Conservation (phyloP, 2,888 invertebrate species). For the Nymphalis urticae region DNA sequence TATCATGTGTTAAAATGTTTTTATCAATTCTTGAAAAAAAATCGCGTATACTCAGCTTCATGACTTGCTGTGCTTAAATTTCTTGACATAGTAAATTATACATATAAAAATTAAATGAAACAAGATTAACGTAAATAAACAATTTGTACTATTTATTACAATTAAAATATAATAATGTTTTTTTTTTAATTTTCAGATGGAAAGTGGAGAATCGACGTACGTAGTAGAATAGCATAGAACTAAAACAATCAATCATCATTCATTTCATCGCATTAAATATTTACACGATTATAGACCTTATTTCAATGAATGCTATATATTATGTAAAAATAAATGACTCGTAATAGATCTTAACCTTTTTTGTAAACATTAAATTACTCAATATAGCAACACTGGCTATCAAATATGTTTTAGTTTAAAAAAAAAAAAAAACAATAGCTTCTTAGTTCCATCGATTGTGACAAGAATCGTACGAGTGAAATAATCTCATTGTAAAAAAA, state of each 20-base stretch:
- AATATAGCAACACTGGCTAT: not conserved
- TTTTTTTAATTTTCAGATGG: conserved; percentile 27
- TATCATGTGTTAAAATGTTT: no score
- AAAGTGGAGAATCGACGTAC: conserved; percentile 21
- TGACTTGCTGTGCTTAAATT: no score
- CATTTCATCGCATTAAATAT: conserved; percentile 30
- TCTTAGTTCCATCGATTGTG: no score
- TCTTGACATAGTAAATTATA: no score
- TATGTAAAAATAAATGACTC: not conserved
- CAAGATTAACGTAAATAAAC: no score
- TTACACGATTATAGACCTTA: conserved; percentile 5
- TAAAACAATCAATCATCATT: conserved; percentile 25
- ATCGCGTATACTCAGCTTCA: no score
- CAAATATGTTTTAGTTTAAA: not conserved
- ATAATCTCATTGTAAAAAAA: conserved; percentile 1
- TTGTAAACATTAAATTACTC: not conserved
- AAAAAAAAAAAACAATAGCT: not conserved
- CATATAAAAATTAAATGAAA: no score
- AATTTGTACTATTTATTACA: no score
- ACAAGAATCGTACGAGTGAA: not conserved
- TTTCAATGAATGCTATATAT: not conserved
- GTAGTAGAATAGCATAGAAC: conserved; percentile 33
- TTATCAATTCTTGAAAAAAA: no score
- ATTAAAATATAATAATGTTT: not conserved
- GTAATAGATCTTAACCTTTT: not conserved